A percentile compares a stretch with the other conserved stretches of the same genome.
Evolutionary conservation across 2,888 invertebrate species (phyloP).

Genomic region (Opisthograptis luteolata): DNA sequence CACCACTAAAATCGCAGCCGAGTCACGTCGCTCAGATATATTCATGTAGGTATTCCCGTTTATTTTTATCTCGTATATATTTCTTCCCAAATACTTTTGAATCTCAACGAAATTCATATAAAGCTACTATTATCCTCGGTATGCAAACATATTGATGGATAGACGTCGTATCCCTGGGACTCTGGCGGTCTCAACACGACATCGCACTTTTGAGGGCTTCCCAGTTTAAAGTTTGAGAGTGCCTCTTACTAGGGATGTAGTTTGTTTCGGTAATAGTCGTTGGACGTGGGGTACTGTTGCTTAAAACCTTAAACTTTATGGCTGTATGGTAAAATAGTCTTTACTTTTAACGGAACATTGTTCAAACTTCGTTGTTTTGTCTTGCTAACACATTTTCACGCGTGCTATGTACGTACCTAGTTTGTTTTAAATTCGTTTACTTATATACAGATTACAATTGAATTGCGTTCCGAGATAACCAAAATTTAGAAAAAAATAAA

Average conservation of each 20-base stretch:
- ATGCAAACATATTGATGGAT: slow-evolving; percentile 85
- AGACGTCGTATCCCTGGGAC: slow-evolving; percentile 77
- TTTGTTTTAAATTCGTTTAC: too few relatives aligned
- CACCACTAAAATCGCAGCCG: too few relatives aligned
- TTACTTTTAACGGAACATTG: too few relatives aligned
- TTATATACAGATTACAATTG: too few relatives aligned
- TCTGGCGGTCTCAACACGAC: slow-evolving; percentile 77
- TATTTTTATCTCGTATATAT: background rate
- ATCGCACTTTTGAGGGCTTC: slow-evolving; percentile 78
- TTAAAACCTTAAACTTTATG: slow-evolving; percentile 4
- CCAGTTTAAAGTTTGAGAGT: slow-evolving; percentile 64
- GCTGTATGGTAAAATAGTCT: too few relatives aligned
- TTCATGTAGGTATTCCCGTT: too few relatives aligned
- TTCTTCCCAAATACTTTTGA: slow-evolving; percentile 6
- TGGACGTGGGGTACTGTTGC: slow-evolving; percentile 17
- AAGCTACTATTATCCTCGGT: slow-evolving; percentile 37
- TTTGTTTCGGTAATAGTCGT: slow-evolving; percentile 27
- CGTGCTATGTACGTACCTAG: too few relatives aligned
- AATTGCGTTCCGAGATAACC: too few relatives aligned
- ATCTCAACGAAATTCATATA: slow-evolving; percentile 2
- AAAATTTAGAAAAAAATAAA: too few relatives aligned
- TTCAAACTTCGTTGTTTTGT: too few relatives aligned
- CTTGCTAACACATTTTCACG: too few relatives aligned
- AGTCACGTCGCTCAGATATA: too few relatives aligned
- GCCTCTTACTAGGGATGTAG: slow-evolving; percentile 44